Evolutionary conservation across 2,113 vertebrate genomes (phyloP), one percentile per base, ranked within the genome.

Genomic region (Sapayoa aenigma): DNA sequence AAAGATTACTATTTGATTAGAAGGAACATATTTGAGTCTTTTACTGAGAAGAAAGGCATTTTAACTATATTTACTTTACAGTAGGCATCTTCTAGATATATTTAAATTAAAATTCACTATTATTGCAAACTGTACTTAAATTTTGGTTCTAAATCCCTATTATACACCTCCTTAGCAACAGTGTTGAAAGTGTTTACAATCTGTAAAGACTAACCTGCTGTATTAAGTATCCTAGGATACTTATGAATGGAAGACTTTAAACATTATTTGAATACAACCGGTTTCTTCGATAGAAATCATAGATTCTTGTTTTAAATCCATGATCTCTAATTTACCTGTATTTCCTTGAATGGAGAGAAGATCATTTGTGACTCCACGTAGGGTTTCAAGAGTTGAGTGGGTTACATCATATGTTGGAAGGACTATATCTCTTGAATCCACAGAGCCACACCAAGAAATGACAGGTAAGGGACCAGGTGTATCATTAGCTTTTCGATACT

Each of bases 331-430:
- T 33, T 96, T 98, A 99, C 99, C 99, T 95, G 98, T 99, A 87
- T 99, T 98, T 88, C 99, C 99, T 82, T 99, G 99, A 94, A 99
- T 97, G 41, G 99, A 99, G 47, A 99, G 98, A 41, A 99, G 98
- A 95, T 99, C 99, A 24, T 98, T 99, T 68, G 99, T 98, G 74
- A 99, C 99, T 10, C 98, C 99, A 58, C 98, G 98, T 39, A 99
- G 97, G 30, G 98, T 98, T 98, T 99, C 99, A 75, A 99, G 97
- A 22, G 98, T 99, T 24, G 99, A 99, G 93, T 99, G 99, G 15
- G 98, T 99, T 96, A 99, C 97, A 91, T 99, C 98, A 20, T 99
- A 99, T 0, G 99, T 99, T 19, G 99, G 99, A 50, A 99, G 98
- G 92, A 99, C 89, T 9, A 99, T 97, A 94, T 99, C 99, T 85